phyloP scores from a whole-genome alignment of 2,113 vertebrate species.

The Planiliza haematocheilus region DNA sequence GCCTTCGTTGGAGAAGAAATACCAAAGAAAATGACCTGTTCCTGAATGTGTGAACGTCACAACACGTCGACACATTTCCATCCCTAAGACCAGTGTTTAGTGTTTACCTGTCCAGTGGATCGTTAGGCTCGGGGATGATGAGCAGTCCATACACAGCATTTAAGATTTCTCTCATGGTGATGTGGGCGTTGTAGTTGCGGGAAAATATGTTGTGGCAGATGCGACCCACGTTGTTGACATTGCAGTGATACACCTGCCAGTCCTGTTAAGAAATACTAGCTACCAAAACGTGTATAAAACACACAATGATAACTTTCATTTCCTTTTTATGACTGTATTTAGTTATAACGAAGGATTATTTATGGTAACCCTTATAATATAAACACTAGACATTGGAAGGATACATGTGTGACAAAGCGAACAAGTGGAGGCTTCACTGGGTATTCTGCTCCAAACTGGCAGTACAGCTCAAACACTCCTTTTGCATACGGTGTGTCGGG shows the following conservation, averaged over 20 bases:
- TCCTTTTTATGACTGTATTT: too few species aligned
- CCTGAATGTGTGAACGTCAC: too few species aligned
- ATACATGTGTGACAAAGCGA: constrained; percentile 76
- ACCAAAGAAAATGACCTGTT: too few species aligned
- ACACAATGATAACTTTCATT: too few species aligned
- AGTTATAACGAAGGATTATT: too few species aligned
- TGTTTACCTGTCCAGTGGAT: constrained; percentile 77
- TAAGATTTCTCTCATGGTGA: constrained; percentile 77
- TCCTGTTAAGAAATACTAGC: constrained; percentile 47
- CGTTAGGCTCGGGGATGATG: constrained; percentile 75
- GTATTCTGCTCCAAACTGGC: constrained; percentile 74
- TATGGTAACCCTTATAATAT: background rate
- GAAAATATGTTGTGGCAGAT: constrained; percentile 82
- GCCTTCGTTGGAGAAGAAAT: too few species aligned
- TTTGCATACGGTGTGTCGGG: constrained; percentile 76
- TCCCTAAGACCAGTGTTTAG: background rate
- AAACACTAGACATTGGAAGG: constrained; percentile 52
- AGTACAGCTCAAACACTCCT: constrained; percentile 79
- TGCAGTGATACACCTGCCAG: constrained; percentile 77
- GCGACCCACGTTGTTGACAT: constrained; percentile 76
- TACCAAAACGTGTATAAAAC: fast-evolving
- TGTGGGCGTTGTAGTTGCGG: constrained; percentile 73
- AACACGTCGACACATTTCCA: too few species aligned
- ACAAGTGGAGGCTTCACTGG: constrained; percentile 75
- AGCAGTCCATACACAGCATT: constrained; percentile 77